A percentile compares a stretch with the other conserved stretches of the same genome.
Conservation (phyloP, 2,888 invertebrate species). For the Drosophila heteroneura region DNA sequence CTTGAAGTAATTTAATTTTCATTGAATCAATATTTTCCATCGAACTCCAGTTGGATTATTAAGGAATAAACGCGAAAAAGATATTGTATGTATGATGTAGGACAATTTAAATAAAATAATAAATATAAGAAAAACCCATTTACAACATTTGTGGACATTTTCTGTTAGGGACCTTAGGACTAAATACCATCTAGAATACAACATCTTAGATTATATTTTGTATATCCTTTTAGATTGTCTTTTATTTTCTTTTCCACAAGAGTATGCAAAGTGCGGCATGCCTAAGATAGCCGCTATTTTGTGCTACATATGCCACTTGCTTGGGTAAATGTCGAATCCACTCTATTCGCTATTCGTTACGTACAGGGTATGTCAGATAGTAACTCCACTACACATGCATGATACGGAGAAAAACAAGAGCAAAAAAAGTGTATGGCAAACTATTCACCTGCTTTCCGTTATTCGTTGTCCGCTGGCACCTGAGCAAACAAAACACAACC, state of each 20-base stretch:
- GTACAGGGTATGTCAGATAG: conserved; percentile 18
- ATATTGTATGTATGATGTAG: background rate
- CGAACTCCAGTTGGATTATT: background rate
- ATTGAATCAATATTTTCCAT: no score
- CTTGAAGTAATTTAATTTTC: no score
- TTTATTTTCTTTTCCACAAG: background rate
- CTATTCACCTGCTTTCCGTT: conserved; percentile 52
- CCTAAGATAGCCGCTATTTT: background rate
- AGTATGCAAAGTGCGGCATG: background rate
- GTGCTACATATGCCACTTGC: background rate
- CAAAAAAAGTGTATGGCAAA: conserved; percentile 22
- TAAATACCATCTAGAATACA: no score
- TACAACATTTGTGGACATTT: background rate
- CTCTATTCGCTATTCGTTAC: no score
- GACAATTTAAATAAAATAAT: background rate
- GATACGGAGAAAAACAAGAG: conserved; percentile 1
- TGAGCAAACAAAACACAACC: conserved; percentile 43
- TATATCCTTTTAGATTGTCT: background rate
- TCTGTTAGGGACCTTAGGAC: background rate
- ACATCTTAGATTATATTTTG: background rate
- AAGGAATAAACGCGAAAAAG: background rate
- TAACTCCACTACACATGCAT: background rate
- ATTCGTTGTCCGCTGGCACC: conserved; percentile 30
- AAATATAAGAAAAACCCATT: background rate
- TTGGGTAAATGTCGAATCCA: background rate